phyloP scores from a whole-genome alignment of 2,797 vertebrate species.

The Gymnoscopelus braueri region DNA sequence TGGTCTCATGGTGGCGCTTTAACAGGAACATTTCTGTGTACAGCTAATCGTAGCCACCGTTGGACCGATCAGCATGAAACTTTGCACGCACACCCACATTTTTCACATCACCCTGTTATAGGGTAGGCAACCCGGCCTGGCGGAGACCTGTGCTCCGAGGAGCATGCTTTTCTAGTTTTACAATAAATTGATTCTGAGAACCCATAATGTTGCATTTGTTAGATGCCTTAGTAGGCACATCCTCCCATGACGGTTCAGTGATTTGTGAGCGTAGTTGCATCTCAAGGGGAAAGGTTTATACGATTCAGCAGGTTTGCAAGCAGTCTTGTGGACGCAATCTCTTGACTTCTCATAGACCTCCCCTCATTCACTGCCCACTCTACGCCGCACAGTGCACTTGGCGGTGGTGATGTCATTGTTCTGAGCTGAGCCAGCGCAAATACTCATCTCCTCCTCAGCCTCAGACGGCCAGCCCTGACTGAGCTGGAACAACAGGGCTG shows the following conservation, averaged over 20 bases:
- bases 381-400: conserved; percentile 28
- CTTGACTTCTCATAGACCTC: conserved; percentile 55
- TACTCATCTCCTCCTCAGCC: conserved; percentile 36
- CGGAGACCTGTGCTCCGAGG: no score
- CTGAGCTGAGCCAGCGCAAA: conserved; percentile 38
- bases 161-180: no score
- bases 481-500: conserved; percentile 43
- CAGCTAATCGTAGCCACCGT: no score
- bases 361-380: conserved; percentile 33
- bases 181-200: no score
- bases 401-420: conserved; percentile 36
- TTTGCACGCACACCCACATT: no score
- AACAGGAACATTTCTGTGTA: no score
- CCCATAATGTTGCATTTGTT: no score
- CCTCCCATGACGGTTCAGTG: conserved; percentile 8
- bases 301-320: conserved; percentile 44
- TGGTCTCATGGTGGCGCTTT: no score
- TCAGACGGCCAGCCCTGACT: conserved; percentile 41
- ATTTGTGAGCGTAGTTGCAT: conserved; percentile 34
- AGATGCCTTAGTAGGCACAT: not conserved
- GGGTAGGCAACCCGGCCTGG: no score
- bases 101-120: no score
- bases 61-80: no score
- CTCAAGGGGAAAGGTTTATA: conserved; percentile 34
- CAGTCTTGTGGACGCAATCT: conserved; percentile 42